Conservation (phyloP, 2,797 vertebrate species). For the Anabas testudineus region DNA sequence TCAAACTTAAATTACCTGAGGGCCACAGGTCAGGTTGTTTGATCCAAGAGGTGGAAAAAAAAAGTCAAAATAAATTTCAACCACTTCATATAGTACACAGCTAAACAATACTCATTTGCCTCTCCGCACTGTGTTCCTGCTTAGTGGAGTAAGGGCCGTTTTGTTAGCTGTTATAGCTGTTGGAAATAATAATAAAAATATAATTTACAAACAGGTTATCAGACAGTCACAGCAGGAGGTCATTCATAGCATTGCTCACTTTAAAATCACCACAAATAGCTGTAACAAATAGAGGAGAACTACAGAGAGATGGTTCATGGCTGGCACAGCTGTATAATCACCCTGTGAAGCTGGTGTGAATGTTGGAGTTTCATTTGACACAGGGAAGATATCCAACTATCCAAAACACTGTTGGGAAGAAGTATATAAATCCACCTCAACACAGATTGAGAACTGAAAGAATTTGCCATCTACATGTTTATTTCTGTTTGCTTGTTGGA, state of each 20-base stretch:
- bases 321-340: neutral
- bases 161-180: slow-evolving; percentile 4
- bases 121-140: neutral
- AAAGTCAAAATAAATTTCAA: neutral
- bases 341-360: no score
- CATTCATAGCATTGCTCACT: neutral
- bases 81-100: neutral
- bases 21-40: neutral
- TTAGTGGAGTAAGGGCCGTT: neutral
- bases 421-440: neutral
- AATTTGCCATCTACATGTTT: neutral
- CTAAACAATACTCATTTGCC: neutral
- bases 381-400: neutral
- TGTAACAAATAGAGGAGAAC: neutral
- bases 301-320: neutral
- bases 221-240: neutral
- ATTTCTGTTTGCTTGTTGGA: neutral
- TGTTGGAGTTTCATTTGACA: no score
- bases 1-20: slow-evolving; percentile 36
- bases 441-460: neutral
- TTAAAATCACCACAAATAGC: slow-evolving; percentile 9
- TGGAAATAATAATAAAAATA: neutral
- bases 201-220: neutral
- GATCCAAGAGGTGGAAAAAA: neutral
- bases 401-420: neutral